Evolutionary conservation across 2,888 invertebrate species (phyloP), one percentile per base, ranked within the genome.

Genomic region (Spialia ferax): DNA sequence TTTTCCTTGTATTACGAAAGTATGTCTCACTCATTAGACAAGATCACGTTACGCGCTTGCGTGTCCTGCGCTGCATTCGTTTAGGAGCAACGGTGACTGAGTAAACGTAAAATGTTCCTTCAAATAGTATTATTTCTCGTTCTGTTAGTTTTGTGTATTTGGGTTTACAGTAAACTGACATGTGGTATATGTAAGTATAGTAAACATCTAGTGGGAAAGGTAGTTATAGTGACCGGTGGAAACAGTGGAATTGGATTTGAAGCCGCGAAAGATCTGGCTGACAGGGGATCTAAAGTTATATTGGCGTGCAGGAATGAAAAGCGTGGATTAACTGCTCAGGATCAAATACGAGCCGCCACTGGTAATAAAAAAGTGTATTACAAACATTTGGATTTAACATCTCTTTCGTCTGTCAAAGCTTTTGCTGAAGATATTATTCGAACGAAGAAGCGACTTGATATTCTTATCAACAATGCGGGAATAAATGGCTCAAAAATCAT

Each of bases 181-280:
- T 55, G 22, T 32, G 75, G 75, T 32, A 64, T 69, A 45, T 75
- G 74, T 63, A 72, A 74, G 62, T 74, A 67, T 26, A 73, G 73
- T 62, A 72, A 67, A 63, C 72, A 75, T 63, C 67, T 76, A 64
- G 93, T 96, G 57, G 97, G 97, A 7, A 97, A 97, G 91, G 96
- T 96, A 1, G 96, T 96, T 32, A 94, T 98, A 52, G 95, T 98
- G 52, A 98, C 98, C 26, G 98, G 98, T 32, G 97, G 96, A 61
- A 97, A 96, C 73, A 94, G 96, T 73, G 97, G 97, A 8, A 96
- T 97, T 77, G 97, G 97, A 32, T 96, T 95, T 76, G 96, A 97
- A 82, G 96, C 97, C 0, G 95, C 96, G 0, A 93, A 93, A 72
- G 95, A 96, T 77, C 77, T 97, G 56, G 96, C 96, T 0, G 94